Evolutionary conservation across 2,113 vertebrate species (phyloP), one percentile per base, ranked within the genome.

Genomic region (Erpornis zantholeuca): DNA sequence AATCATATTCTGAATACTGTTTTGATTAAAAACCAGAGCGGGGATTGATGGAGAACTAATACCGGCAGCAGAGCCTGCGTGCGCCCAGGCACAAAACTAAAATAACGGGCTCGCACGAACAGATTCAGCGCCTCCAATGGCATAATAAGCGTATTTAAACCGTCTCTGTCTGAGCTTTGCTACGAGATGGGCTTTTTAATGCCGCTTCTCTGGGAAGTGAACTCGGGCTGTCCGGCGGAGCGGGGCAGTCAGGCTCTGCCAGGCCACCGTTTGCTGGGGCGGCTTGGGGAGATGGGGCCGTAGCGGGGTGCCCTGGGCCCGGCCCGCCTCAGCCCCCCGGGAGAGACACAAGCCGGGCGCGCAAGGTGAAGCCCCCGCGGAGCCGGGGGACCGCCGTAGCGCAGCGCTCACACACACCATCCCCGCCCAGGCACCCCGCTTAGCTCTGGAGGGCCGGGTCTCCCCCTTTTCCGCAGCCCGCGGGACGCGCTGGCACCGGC

Each of bases 1-100:
- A 98, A 98, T 98, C 98, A 97, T 98, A 98, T 98, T 98, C 97
- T 91, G 97, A 98, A 98, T 98, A 98, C 97, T 98, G 96, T 98
- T 98, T 98, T 99, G 98, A 98, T 98, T 98, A 98, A 99, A 97
- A 97, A 96, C 82, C 86, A 95, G 90, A 97, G 94, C 92, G 38
- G 90, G 96, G 97, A 96, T 94, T 91, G 93, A 93, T 66, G 81
- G 79, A 90, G 71, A 96, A 96, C 97, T 97, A 97, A 97, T 95
- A 92, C 82, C 33, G 49, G 50, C 45, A 86, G 86, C 8, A 3
- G 22, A 76, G 82, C 49, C 69, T 71, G 80, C n/a, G 60, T 69
- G 72, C 25, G 40, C 85, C 77, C 76, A 16, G 59, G 19, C 60
- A 69, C 93, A 36, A 23, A 91, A 64, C 81, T 72, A 47, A 82